These are phyloP conservation scores for Ladona fulva DNA, from an alignment of 1,140 invertebrate species.

Conservation along the genomic window DNA sequence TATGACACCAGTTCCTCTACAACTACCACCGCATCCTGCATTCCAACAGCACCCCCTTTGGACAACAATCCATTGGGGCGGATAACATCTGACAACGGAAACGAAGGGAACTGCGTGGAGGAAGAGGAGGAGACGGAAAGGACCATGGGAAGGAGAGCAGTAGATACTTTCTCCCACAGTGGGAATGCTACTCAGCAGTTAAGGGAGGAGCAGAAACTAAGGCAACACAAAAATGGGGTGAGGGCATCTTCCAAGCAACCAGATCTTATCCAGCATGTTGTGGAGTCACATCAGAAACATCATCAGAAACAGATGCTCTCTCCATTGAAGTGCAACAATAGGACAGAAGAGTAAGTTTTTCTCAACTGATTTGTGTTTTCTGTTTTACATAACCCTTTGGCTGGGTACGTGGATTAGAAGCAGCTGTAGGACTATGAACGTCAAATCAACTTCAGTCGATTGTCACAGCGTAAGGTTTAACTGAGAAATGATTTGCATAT, in stretches of 20 bases:
- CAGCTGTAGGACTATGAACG: too few species aligned
- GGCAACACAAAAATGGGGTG: neutral
- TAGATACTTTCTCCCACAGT: neutral
- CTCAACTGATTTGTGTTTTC: too few species aligned
- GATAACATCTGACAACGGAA: neutral
- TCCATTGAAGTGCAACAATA: neutral
- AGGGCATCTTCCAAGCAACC: neutral
- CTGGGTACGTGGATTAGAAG: too few species aligned
- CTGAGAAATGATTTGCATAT: too few species aligned
- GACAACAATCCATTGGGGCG: neutral
- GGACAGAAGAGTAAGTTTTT: neutral
- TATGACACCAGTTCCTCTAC: neutral
- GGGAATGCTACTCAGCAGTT: neutral
- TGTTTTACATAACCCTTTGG: too few species aligned
- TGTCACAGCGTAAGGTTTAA: too few species aligned
- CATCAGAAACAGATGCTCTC: neutral
- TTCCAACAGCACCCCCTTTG: neutral
- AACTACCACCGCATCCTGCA: neutral
- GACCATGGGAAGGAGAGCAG: neutral
- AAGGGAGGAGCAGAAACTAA: neutral
- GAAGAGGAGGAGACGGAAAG: neutral
- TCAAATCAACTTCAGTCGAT: too few species aligned
- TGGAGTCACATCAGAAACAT: neutral
- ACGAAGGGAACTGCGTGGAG: neutral
- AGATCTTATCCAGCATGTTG: neutral